Percentiles rank a stretch among this genome's conserved stretches.
These are phyloP conservation scores for Slavum lentiscoides DNA, from an alignment of 2,888 invertebrate species.

Conservation along the genomic window DNA sequence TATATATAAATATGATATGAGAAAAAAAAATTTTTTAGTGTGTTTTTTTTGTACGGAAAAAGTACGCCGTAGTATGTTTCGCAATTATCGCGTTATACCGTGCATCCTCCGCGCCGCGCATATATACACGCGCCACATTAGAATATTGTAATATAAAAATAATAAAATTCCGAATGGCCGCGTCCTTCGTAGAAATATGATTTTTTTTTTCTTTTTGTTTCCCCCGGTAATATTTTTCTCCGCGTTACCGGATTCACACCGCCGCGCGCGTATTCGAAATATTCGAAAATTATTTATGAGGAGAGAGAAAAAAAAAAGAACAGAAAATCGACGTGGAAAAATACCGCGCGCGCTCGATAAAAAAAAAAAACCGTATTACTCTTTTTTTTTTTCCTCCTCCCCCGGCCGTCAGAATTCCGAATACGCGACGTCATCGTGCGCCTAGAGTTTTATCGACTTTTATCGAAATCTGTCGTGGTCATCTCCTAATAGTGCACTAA, in stretches of 20 bases:
- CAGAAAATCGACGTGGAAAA: no score
- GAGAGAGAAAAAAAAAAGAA: no score
- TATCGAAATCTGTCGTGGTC: neutral
- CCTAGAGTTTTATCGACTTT: slow-evolving; percentile 4
- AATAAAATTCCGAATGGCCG: neutral
- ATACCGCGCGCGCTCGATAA: no score
- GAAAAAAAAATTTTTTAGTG: neutral
- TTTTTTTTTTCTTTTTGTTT: neutral
- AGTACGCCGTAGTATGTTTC: neutral
- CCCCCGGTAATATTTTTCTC: neutral
- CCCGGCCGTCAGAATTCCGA: neutral
- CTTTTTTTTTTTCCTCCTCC: no score
- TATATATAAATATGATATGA: slow-evolving; percentile 14
- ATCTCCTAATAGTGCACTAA: no score
- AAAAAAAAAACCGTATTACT: neutral
- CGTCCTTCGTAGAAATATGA: neutral
- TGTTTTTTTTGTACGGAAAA: slow-evolving; percentile 10
- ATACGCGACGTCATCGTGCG: neutral
- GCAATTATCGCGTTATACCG: slow-evolving; percentile 52
- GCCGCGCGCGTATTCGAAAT: no score
- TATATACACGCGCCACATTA: slow-evolving; percentile 26
- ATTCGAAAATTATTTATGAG: no score
- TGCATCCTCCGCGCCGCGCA: slow-evolving; percentile 31
- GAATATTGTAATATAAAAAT: slow-evolving; percentile 28
- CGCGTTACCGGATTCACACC: slow-evolving; percentile 8